Percentiles rank a stretch among this genome's conserved stretches.
Conservation (phyloP, 2,113 vertebrate species). For the Panthera leo region DNA sequence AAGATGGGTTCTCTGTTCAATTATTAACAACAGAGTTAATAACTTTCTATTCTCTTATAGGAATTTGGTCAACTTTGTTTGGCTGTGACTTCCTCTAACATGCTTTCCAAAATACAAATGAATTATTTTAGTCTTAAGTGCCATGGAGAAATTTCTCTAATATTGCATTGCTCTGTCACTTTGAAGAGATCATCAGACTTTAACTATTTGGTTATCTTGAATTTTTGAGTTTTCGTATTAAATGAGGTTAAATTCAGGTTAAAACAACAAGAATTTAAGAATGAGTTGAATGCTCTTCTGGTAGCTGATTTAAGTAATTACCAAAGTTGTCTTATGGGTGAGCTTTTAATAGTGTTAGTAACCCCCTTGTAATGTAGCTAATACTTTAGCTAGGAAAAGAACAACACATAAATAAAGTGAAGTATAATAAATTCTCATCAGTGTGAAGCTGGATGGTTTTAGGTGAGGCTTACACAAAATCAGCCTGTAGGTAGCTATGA, state of each 20-base stretch:
- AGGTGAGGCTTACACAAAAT: not conserved
- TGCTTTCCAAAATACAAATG: not conserved
- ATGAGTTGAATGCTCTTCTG: not conserved
- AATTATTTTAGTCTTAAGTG: not conserved
- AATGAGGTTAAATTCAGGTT: constrained; percentile 19
- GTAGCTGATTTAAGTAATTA: not conserved
- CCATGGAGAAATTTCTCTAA: not conserved
- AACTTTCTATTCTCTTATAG: not conserved
- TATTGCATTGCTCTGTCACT: not conserved
- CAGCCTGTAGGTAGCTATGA: not conserved
- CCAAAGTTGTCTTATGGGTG: not conserved
- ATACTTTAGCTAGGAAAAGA: not conserved
- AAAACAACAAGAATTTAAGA: constrained; percentile 3
- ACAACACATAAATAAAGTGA: not conserved
- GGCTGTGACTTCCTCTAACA: not conserved
- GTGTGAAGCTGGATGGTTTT: not conserved
- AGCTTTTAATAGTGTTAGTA: constrained; percentile 6
- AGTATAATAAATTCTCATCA: not conserved
- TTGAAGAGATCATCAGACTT: not conserved
- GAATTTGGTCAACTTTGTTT: not conserved
- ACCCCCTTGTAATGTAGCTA: not conserved
- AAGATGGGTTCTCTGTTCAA: constrained; percentile 24
- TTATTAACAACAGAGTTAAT: constrained; percentile 47
- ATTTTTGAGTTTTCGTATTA: constrained; percentile 18
- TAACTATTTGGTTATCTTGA: not conserved